Base-by-base conservation (phyloP, 2,797 vertebrate species). In the Calcarius lapponicus region DNA sequence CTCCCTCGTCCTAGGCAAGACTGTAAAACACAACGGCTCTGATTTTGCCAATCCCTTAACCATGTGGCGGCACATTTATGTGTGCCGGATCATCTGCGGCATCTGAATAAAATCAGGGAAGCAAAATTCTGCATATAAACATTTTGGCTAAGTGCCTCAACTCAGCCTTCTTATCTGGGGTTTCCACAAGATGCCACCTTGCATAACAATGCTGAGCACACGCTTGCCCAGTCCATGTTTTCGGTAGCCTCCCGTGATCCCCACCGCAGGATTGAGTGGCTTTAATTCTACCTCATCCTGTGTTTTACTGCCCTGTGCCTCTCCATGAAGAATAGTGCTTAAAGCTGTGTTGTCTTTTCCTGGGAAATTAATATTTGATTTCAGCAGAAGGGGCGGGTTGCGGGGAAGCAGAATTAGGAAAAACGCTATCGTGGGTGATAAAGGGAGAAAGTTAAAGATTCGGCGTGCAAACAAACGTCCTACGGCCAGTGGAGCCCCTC, bases 61-160 rank as follows among this genome's bases (percentile, higher is more conserved):
- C 92, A 92, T 95, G 95, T 95, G 95, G 88, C 78, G 16, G 95
- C 93, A 92, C 91, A 96, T 93, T 96, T 96, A 91, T 94, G 90
- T 89, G 90, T 96, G 88, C 83, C 65, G 61, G 94, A 85, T 97
- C 87, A 91, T 96, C 93, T 97, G 94, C 56, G 22, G 94, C 93
- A 92, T 97, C 97, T 96, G 90, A 97, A 94, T 97, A 93, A 97
- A 96, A 97, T 93, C 94, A 95, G 92, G 96, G 95, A 97, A 95
- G 95, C 94, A 95, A 91, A 97, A 96, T 97, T 97, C 91, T n/a
- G n/a, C 96, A 97, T 97, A 96, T 96, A 95, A 87, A 97, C 91
- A 92, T 93, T 96, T 96, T 97, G 95, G 97, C 96, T 86, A 92
- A 84, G 80, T 96, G 95, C 97, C 95, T 97, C 79, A 89, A 91